Percentiles rank a stretch among this genome's conserved stretches.
phyloP scores from a whole-genome alignment of 2,113 vertebrate genomes.

The Daubentonia madagascariensis region DNA sequence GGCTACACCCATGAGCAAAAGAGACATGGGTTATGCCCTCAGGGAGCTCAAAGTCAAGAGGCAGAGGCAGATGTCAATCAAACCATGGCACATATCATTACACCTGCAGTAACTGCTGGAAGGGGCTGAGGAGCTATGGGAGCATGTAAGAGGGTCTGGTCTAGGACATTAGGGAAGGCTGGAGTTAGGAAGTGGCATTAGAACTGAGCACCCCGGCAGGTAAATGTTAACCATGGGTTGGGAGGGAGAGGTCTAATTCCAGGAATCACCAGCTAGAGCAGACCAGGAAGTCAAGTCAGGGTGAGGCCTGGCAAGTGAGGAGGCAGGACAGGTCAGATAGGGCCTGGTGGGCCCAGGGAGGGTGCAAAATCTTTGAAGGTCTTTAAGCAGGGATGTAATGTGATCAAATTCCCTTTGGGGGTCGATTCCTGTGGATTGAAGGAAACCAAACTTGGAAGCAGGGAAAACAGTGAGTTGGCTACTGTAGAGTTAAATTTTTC shows the following conservation, averaged over 20 bases:
- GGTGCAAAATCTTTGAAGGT: conserved; percentile 27
- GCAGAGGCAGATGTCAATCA: neutral
- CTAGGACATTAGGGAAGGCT: neutral
- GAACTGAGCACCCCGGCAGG: neutral
- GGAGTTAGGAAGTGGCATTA: neutral
- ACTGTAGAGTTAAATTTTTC: neutral
- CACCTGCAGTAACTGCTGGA: neutral
- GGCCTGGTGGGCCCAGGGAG: neutral
- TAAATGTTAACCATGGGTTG: neutral
- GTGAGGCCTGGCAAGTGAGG: neutral
- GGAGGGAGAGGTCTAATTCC: conserved; percentile 18
- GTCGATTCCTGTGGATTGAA: neutral
- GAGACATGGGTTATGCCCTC: neutral
- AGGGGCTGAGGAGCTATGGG: neutral
- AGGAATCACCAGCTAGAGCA: neutral
- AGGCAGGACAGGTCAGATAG: neutral
- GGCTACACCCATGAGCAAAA: neutral
- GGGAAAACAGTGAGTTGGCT: neutral
- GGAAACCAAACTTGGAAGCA: neutral
- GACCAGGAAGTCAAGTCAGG: neutral
- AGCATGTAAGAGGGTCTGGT: neutral
- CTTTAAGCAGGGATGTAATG: neutral
- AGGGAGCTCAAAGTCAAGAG: neutral
- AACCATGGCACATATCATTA: neutral
- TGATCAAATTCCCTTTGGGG: conserved; percentile 23